Base-by-base conservation (phyloP, 2,888 invertebrate species). In the Rhingia campestris region DNA sequence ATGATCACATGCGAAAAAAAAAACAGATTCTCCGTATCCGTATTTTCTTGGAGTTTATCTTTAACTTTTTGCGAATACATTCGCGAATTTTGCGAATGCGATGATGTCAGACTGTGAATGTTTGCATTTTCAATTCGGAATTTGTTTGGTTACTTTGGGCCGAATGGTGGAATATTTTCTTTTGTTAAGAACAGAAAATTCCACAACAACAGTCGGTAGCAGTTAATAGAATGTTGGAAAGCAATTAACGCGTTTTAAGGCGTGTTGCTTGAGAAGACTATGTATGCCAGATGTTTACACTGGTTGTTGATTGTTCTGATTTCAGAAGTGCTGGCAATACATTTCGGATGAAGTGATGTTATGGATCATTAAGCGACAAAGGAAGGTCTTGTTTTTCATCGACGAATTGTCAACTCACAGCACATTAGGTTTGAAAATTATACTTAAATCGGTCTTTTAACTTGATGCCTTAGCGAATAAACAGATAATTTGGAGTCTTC, bases 31-130 rank as follows among this genome's bases (percentile, higher is more conserved):
- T 22, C 22, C 53, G 22, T 32, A 14, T 53, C 30, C 14, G 0
- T 53, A 14, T 22, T n/a, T 22, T 72, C 58, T 33, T 45, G 32
- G 12, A 12, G 43, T 9, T 9, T 30, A 9, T 9, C 12, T 30
- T 30, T 32, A 12, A 51, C 56, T 9, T 45, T 47, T 49, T 53
- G 54, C 22, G 22, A 4, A 10, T 5, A 45, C 37, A 45, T 54
- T 54, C 10, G 14, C 53, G n/a, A 37, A 14, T 58, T 66, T 70
- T 41, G 58, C 64, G 33, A 67, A 6, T 43, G 43, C 66, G 84
- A 84, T 84, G 84, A 84, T 84, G 84, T 84, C 84, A 84, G 74
- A 49, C 7, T 47, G 41, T 56, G 69, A 70, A 69, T 79, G 59
- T 79, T 79, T 73, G 51, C 41, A 22, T 53, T 63, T 63, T 14